A percentile compares a stretch with the other conserved stretches of the same genome.
Conservation (phyloP, 23 tunicate genomes). For the Oikopleura dioica region DNA sequence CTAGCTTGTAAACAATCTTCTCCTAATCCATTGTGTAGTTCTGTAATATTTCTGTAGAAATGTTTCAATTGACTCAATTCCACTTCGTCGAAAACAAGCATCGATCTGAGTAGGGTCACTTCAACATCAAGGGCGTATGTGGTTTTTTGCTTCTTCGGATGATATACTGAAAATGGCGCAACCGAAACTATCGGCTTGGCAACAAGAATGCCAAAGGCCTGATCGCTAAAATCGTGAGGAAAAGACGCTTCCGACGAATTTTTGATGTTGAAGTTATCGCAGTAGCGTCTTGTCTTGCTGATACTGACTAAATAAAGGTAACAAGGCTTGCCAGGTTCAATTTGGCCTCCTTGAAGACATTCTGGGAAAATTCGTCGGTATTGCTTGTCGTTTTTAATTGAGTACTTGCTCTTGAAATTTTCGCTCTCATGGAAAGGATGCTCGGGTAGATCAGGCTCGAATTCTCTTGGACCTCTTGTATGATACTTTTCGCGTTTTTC, state of each 20-base stretch:
- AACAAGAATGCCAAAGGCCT: background rate
- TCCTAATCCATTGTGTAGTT: background rate
- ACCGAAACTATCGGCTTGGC: background rate
- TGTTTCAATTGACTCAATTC: background rate
- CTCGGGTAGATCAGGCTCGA: too few species aligned
- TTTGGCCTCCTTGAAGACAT: constrained; percentile 4
- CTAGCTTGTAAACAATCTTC: background rate
- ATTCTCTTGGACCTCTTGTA: too few species aligned
- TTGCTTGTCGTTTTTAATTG: too few species aligned
- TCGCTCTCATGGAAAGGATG: too few species aligned
- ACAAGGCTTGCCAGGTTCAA: background rate
- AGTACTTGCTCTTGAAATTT: too few species aligned
- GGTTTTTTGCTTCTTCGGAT: too few species aligned
- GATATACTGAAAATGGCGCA: background rate
- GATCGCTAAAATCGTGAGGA: too few species aligned
- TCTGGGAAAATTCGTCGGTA: background rate
- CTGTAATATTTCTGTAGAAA: background rate
- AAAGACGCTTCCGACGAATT: background rate
- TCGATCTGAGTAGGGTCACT: background rate
- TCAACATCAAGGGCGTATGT: background rate
- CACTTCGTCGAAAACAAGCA: background rate
- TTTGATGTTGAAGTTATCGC: background rate
- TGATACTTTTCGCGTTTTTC: too few species aligned
- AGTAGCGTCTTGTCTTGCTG: background rate
- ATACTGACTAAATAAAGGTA: background rate